Conservation (phyloP, 2,888 invertebrate species). For the Melipona bicolor region DNA sequence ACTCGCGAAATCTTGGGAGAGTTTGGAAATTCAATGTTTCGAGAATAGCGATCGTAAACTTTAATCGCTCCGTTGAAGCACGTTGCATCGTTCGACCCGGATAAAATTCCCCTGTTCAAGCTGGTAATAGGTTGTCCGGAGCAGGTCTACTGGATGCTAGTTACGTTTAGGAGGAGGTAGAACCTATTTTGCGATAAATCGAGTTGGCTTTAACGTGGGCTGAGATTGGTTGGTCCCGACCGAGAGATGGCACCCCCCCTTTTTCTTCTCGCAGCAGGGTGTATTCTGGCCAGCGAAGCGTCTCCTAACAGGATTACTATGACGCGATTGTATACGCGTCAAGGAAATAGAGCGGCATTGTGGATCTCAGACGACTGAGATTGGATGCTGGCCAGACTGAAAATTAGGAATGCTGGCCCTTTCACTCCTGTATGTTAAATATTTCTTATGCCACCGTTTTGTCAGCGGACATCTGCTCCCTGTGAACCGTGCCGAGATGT, state of each 20-base stretch:
- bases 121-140: background rate
- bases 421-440: conserved; percentile 73
- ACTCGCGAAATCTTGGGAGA: background rate
- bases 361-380: conserved; percentile 63
- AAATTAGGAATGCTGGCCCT: conserved; percentile 78
- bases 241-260: conserved; percentile 68
- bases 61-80: background rate
- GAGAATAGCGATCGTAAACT: background rate
- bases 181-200: conserved; percentile 68
- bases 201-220: conserved; percentile 55
- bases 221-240: conserved; percentile 63
- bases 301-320: conserved; percentile 82
- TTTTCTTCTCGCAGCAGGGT: conserved; percentile 76
- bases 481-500: conserved; percentile 27
- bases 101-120: background rate
- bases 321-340: conserved; percentile 83
- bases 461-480: conserved; percentile 69
- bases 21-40: background rate
- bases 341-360: conserved; percentile 82
- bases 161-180: conserved; percentile 27
- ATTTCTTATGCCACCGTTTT: conserved; percentile 64
- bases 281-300: conserved; percentile 79
- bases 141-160: conserved; percentile 32
- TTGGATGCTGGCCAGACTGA: conserved; percentile 71
- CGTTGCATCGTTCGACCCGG: background rate